Evolutionary conservation across 2,797 vertebrate genomes (phyloP), one percentile per base, ranked within the genome.

Genomic region (Phalloptychus januarius): DNA sequence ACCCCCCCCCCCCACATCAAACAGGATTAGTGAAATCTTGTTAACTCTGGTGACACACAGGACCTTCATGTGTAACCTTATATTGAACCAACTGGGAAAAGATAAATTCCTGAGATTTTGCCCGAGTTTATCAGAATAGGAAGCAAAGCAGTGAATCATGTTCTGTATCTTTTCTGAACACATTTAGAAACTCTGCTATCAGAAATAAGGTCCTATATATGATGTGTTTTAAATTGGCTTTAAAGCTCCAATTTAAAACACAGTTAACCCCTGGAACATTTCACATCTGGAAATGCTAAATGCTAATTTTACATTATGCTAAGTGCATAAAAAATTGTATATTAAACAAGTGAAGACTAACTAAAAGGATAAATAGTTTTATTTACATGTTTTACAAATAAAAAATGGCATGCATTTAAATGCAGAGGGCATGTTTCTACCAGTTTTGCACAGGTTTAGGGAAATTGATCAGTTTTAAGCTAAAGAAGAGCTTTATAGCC

Each of bases 21-120:
- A 89, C 44, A 74, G 77, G 73, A 90, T 91, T 85, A 85, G 87
- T 81, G 58, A 77, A 86, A 89, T 81, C 83, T 82, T 79, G 81
- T 87, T 72, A 88, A 91, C 40, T 74, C 70, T 65, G 20, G 75
- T 71, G 82, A 85, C 81, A 71, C 75, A 31, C 16, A 48, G 61
- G 77, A 83, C 85, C 86, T 86, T 82, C 46, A 10, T 72, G 46
- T 54, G 69, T 71, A 65, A 71, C 38, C 36, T 78, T 72, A 31
- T 28, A 45, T 70, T 48, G 45, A 67, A 76, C 79, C 65, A 61
- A 20, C 70, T 74, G 15, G 28, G 75, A 74, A 85, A 69, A 36
- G 50, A 75, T 42, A 12, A 7, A 56, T 45, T 85, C 65, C 63
- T 70, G 16, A 79, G 69, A 79, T 56, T 46, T 72, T 63, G 31